Evolutionary conservation across 30 jellyfish, hydroid and myxozoan species (phyloP), one percentile per base, ranked within the genome.

Genomic region (Morbakka virulenta): DNA sequence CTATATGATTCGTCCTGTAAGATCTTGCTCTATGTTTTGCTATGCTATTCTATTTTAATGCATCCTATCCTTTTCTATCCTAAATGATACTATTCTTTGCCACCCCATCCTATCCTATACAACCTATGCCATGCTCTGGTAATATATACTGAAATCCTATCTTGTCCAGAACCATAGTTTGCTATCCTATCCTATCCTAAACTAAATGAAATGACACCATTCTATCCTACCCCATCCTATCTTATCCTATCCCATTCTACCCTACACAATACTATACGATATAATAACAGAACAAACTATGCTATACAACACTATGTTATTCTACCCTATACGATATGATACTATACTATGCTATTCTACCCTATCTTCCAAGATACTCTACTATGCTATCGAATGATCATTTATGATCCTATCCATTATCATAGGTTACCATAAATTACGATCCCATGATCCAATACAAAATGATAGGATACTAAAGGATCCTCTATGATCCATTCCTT

Each of bases 131-230:
- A n/a, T n/a, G n/a, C n/a, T n/a, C n/a, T n/a, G n/a, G n/a, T n/a
- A n/a, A n/a, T n/a, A n/a, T n/a, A n/a, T n/a, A n/a, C n/a, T n/a
- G n/a, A n/a, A n/a, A 47, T 47, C 61, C 61, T 47, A 47, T 47
- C 61, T n/a, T 47, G n/a, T 47, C 61, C 61, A 9, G n/a, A n/a
- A n/a, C 71, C 22, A 57, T 57, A n/a, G 26, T 57, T 4, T 57
- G 12, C 71, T 57, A 57, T 57, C 11, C 71, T 57, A 57, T 57
- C 11, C 71, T 57, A 57, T 57, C 11, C 71, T 57, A 57, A 4
- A n/a, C 71, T 57, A 57, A 4, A n/a, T 26, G 12, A 57, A 4
- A n/a, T 26, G 12, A 57, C 22, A n/a, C 71, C 22, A 57, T 57
- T 4, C 71, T 57, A 57, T 22, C 11, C 71, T 57, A 57, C 22